These are phyloP conservation scores for Rapana venosa DNA, from an alignment of 2,888 invertebrate genomes.

Conservation along the genomic window DNA sequence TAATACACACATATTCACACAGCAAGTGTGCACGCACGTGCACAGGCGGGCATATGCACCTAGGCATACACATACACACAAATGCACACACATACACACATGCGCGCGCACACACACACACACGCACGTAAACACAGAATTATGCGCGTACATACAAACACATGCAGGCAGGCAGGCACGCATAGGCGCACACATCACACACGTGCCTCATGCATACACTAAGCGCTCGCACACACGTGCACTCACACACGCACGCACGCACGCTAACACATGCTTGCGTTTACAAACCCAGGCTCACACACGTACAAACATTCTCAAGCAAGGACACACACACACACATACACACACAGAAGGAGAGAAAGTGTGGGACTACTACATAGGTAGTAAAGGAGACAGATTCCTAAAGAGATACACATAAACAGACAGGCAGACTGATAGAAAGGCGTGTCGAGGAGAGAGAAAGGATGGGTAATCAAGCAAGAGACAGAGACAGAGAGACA, in stretches of 20 bases:
- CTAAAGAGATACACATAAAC: not conserved
- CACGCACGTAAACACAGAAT: not conserved
- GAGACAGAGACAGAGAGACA: constrained; percentile 2
- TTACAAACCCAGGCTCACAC: not conserved
- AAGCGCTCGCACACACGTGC: constrained; percentile 4
- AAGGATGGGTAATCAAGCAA: not conserved
- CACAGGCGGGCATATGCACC: not conserved
- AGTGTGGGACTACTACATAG: not conserved
- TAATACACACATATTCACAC: too few species aligned
- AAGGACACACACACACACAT: not conserved
- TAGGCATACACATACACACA: not conserved
- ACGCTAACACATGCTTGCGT: not conserved
- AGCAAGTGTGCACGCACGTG: too few species aligned
- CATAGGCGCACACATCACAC: not conserved
- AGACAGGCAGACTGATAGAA: not conserved
- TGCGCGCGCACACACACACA: not conserved
- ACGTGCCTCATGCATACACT: not conserved
- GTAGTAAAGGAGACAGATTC: not conserved
- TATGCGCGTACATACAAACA: not conserved
- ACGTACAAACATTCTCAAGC: too few species aligned
- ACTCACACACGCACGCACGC: constrained; percentile 13
- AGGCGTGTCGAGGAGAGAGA: not conserved
- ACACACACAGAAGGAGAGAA: not conserved
- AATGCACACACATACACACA: not conserved
- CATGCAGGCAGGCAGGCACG: not conserved